Conservation (phyloP, 2,888 invertebrate species). For the Callosobruchus maculatus region DNA sequence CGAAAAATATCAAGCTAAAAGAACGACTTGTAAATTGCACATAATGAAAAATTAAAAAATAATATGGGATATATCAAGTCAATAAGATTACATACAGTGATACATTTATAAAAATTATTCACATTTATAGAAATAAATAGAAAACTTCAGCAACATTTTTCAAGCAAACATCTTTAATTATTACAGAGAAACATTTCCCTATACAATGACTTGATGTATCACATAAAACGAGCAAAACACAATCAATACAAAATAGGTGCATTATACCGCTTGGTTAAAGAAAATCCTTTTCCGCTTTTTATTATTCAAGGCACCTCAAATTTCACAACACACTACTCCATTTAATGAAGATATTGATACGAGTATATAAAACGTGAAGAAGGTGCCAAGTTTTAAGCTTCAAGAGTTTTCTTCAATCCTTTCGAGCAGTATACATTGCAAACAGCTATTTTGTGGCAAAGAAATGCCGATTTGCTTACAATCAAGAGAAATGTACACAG, state of each 20-base stretch:
- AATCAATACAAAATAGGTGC: background rate
- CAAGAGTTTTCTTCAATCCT: background rate
- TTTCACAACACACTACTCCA: too few relatives aligned
- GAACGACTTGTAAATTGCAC: slow-evolving; percentile 19
- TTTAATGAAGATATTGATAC: too few relatives aligned
- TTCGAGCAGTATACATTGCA: background rate
- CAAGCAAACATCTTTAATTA: background rate
- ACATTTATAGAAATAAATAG: background rate
- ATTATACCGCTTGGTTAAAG: background rate
- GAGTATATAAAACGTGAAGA: too few relatives aligned
- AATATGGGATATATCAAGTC: slow-evolving; percentile 3
- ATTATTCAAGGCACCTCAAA: background rate
- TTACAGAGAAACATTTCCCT: background rate
- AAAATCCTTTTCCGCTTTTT: background rate
- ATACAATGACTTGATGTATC: background rate
- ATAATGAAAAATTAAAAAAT: slow-evolving; percentile 14
- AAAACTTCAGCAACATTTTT: background rate
- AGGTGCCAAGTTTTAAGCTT: too few relatives aligned
- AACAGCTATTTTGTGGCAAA: background rate
- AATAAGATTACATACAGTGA: background rate
- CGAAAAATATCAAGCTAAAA: slow-evolving; percentile 5
- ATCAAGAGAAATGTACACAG: slow-evolving; percentile 47
- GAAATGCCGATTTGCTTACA: slow-evolving; percentile 39
- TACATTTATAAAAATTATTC: background rate
- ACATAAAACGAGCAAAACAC: background rate